Base-by-base conservation (phyloP, 1,140 invertebrate species). In the Nymphalis io region DNA sequence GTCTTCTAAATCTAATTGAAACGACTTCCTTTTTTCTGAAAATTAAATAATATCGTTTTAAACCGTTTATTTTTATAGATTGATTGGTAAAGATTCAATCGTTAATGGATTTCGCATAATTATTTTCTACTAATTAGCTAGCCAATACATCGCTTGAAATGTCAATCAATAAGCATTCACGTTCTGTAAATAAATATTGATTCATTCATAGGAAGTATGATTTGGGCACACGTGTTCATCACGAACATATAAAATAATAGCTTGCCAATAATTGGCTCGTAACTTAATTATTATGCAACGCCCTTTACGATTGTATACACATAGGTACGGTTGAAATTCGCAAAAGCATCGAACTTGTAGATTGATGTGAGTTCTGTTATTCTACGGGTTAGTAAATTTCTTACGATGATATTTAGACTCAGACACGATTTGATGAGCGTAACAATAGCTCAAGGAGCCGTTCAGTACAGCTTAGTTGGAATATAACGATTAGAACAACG, bases 1-100 rank as follows among this genome's bases (percentile, higher is more conserved):
- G 57, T 95, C 93, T 70, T 94, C 94, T 57, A 93, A 80, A 71
- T 93, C 93, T 73, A 93, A 84, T 86, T 94, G 93, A 77, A 93
- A 93, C 65, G 93, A 93, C 87, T 93, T 93, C 67, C 92, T 80
- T 87, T 93, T 93, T 79, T 93, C 91, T 93, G 90, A 71, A 92
- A 92, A 51, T 38, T 15, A 42, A 42, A n/a, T n/a, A 42, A 13
- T 42, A 12, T 42, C 15, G 0, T 16, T 46, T 46, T 46, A 16
- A 46, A 46, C 16, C n/a, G 13, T 42, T 42, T 42, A 13, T 42
- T 42, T 11, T 0, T 42, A 44, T 46, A 15, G 0, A 46, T 6
- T 6, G 0, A 46, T 46, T n/a, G 3, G 5, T 3, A 3, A 27
- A 27, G 23, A 33, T 33, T 33, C 6, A 33, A 33, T 8, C 10